These are phyloP conservation scores for Esox niger DNA, from an alignment of 2,113 vertebrate species.

Conservation along the genomic window DNA sequence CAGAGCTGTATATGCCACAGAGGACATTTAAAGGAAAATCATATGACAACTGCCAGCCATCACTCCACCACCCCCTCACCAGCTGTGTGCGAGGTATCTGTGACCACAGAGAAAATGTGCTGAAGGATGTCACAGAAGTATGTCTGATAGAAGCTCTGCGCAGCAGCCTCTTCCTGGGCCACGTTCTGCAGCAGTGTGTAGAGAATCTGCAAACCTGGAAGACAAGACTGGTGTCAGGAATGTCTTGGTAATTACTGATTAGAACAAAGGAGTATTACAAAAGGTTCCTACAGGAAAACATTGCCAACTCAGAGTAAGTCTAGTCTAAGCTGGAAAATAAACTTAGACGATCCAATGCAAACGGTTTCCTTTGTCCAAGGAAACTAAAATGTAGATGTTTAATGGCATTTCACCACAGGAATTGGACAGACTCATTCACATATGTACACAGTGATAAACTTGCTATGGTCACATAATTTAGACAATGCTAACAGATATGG, in stretches of 20 bases:
- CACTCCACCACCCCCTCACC: constrained; percentile 69
- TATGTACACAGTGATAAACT: too few relatives aligned
- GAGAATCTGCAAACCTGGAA: constrained; percentile 91
- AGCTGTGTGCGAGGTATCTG: constrained; percentile 96
- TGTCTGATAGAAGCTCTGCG: constrained; percentile 98
- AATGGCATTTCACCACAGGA: too few relatives aligned
- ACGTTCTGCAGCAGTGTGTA: constrained; percentile 97
- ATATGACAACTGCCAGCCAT: neutral
- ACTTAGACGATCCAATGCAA: neutral
- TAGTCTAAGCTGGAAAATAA: neutral
- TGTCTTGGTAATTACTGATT: too few relatives aligned
- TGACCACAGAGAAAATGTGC: constrained; percentile 98
- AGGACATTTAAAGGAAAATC: too few relatives aligned
- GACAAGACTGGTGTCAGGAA: too few relatives aligned
- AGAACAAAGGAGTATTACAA: too few relatives aligned
- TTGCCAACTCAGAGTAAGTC: too few relatives aligned
- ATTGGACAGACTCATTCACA: too few relatives aligned
- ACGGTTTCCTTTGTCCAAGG: neutral
- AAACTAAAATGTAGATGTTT: too few relatives aligned
- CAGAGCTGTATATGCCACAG: too few relatives aligned
- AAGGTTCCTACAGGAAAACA: too few relatives aligned
- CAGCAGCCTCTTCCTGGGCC: constrained; percentile 94
- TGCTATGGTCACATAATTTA: too few relatives aligned
- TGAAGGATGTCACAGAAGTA: constrained; percentile 98
- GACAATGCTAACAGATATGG: neutral